Base-by-base conservation (phyloP, 2,113 vertebrate genomes). In the Phalacrocorax brasilianus region DNA sequence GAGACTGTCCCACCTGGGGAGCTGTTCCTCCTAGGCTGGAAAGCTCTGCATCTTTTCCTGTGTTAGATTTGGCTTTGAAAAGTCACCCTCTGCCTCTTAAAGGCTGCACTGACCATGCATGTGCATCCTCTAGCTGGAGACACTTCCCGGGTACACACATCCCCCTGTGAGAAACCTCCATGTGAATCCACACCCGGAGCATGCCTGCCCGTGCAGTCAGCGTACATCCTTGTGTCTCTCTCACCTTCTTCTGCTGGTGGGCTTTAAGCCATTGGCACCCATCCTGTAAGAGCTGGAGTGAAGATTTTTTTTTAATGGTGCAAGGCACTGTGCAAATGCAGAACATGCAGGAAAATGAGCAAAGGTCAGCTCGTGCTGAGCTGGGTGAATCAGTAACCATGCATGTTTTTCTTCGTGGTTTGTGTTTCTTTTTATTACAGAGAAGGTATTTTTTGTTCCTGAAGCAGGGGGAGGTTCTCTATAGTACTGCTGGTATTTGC, bases 321-420 rank as follows among this genome's bases (percentile, higher is more conserved):
- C 16, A 28, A 58, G 44, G 40, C 1, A 0, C 52, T 70, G 44
- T 62, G 76, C 50, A 63, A 89, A 83, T 52, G 56, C 45, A 85
- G 38, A 88, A 59, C 45, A 42, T 0, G 0, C 14, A 61, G n/a
- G 44, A 61, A 45, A 85, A 35, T 0, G 3, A 79, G 62, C 27
- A 76, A 81, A 71, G 88, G 75, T 76, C 63, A 85, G 32, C 53
- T 83, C 42, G 42, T 3, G 6, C 85, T 67, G 52, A 63, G 61
- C 65, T 49, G 62, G 56, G 44, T 77, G 67, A 63, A 86, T 59
- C 75, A 83, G 72, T 85, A 80, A 63, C 38, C 15, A 11, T 2
- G 17, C 50, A 58, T 55, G 30, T 80, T 80, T 91, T 88, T 40
- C 23, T 35, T 28, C 6, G 6, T 77, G 50, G 59, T 83, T 76